Percentiles rank a stretch among this genome's conserved stretches.
Conservation (phyloP, 2,113 vertebrate genomes). For the Sakesphorus luctuosus region DNA sequence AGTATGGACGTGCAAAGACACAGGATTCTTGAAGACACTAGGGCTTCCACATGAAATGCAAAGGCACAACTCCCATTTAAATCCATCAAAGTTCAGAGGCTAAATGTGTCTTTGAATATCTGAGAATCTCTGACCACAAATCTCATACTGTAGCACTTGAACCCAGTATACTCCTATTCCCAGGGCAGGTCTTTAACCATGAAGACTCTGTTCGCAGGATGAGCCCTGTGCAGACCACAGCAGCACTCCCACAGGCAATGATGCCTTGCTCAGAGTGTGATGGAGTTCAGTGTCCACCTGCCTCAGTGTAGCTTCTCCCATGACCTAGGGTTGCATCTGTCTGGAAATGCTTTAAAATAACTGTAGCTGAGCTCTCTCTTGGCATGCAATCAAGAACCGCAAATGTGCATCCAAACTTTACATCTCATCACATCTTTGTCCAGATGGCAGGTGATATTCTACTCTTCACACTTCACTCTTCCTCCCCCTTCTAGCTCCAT, state of each 20-base stretch:
- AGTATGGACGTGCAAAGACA: neutral
- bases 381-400: neutral
- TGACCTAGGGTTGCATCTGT: neutral
- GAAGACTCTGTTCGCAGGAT: neutral
- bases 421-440: conserved; percentile 61
- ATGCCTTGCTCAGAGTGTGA: neutral
- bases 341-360: conserved; percentile 33
- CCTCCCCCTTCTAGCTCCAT: conserved; percentile 50
- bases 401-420: conserved; percentile 59
- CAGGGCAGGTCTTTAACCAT: neutral
- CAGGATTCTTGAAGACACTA: neutral
- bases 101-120: neutral
- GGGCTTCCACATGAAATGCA: neutral
- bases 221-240: neutral
- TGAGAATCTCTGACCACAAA: neutral
- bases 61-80: neutral
- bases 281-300: neutral
- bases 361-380: conserved; percentile 29
- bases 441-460: conserved; percentile 72
- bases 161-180: neutral
- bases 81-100: neutral
- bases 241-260: neutral
- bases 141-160: neutral
- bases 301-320: neutral
- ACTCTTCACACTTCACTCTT: conserved; percentile 61